Percentiles rank a stretch among this genome's conserved stretches.
Evolutionary conservation across 2,797 vertebrate species (phyloP).

Genomic region (Thunnus albacares): DNA sequence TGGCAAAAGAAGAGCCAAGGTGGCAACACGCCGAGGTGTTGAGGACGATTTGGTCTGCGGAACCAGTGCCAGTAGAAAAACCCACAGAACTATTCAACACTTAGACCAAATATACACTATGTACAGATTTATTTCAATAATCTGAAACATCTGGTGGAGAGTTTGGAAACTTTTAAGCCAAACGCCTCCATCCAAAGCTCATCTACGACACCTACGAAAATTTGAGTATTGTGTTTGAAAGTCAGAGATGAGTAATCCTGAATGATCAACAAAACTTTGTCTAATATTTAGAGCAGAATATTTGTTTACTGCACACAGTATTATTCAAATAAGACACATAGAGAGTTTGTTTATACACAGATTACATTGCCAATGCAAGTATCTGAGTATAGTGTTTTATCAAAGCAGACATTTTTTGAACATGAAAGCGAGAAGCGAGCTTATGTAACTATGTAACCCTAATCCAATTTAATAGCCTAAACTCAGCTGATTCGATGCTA

Average conservation of each 20-base stretch:
- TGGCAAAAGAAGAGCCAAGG: constrained; percentile 1
- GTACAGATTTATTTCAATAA: constrained; percentile 26
- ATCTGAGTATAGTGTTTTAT: not conserved
- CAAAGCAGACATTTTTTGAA: not conserved
- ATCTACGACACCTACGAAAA: constrained; percentile 26
- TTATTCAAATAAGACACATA: not conserved
- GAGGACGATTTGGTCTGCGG: constrained; percentile 27
- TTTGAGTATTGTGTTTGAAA: constrained; percentile 26
- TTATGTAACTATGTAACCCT: not conserved
- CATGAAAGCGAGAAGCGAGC: not conserved
- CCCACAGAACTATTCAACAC: constrained; percentile 25
- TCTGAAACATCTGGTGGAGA: constrained; percentile 44
- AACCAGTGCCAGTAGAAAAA: constrained; percentile 27
- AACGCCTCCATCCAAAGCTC: not conserved
- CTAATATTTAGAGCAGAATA: not conserved
- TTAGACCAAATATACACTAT: constrained; percentile 31
- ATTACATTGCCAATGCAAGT: too few species aligned
- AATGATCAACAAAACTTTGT: not conserved
- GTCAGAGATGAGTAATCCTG: constrained; percentile 22
- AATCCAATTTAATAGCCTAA: too few species aligned
- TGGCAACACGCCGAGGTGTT: constrained; percentile 1
- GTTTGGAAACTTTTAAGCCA: constrained; percentile 22
- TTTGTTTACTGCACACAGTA: not conserved
- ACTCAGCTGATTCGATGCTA: not conserved
- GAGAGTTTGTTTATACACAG: not conserved